These are phyloP conservation scores for Urophycis tenuis DNA, from an alignment of 2,797 vertebrate species.

Conservation along the genomic window DNA sequence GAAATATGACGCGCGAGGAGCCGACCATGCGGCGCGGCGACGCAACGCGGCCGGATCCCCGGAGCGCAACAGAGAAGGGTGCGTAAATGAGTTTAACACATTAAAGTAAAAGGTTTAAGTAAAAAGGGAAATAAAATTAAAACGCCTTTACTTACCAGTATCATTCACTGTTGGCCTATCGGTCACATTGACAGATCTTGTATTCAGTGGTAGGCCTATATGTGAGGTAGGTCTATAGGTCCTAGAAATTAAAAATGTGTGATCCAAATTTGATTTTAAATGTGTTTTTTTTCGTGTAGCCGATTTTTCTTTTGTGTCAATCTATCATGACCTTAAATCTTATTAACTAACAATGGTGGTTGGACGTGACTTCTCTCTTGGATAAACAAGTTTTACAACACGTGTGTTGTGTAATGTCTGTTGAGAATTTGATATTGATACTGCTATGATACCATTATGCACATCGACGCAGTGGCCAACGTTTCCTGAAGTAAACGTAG, in stretches of 20 bases:
- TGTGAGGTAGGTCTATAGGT: neutral
- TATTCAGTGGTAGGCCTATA: neutral
- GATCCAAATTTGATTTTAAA: too few species aligned
- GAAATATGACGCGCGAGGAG: constrained; percentile 49
- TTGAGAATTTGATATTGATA: too few species aligned
- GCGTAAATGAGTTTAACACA: neutral
- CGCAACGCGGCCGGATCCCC: constrained; percentile 1
- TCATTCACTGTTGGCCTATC: neutral
- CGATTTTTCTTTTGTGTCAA: too few species aligned
- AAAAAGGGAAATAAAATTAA: neutral
- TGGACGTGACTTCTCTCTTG: too few species aligned
- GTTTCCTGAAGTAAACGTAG: too few species aligned
- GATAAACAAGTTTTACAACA: too few species aligned
- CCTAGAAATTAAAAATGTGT: too few species aligned
- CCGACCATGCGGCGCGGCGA: constrained; percentile 29
- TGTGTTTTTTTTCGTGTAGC: neutral
- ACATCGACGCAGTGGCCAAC: too few species aligned
- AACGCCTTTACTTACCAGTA: neutral
- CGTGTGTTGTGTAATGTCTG: too few species aligned
- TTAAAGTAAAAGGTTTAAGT: neutral
- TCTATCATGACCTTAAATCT: too few species aligned
- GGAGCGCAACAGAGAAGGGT: constrained; percentile 21
- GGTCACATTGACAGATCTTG: neutral
- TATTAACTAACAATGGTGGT: too few species aligned
- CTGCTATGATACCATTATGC: too few species aligned